These are phyloP conservation scores for Sorex maritimensis DNA, from an alignment of 2,797 vertebrate genomes.

Conservation along the genomic window DNA sequence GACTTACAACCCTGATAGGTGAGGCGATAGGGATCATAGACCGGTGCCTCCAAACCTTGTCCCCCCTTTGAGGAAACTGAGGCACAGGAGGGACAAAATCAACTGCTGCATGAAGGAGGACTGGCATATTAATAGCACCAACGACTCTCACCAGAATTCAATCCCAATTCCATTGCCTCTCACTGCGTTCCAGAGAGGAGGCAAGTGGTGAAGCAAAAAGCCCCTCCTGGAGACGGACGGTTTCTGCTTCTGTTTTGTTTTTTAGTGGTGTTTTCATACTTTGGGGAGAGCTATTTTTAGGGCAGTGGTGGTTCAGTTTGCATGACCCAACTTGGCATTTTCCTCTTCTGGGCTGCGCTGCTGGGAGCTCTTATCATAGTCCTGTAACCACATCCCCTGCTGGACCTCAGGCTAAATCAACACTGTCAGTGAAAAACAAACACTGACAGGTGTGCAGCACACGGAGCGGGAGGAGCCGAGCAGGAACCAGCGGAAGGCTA, in stretches of 20 bases:
- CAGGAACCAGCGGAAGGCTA: background rate
- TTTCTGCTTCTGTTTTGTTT: conserved; percentile 26
- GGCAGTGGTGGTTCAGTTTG: conserved; percentile 21
- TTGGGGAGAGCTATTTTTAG: conserved; percentile 56
- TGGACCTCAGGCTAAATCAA: conserved; percentile 70
- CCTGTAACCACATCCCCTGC: conserved; percentile 77
- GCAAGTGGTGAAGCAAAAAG: background rate
- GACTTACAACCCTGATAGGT: background rate
- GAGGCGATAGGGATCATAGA: background rate
- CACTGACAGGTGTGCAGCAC: conserved; percentile 71
- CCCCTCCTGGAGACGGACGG: background rate
- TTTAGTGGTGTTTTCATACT: conserved; percentile 47
- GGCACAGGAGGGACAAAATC: background rate
- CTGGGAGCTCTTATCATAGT: conserved; percentile 52
- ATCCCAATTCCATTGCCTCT: background rate
- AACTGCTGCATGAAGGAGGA: background rate
- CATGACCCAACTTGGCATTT: conserved; percentile 66
- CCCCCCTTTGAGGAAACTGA: background rate
- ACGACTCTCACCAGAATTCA: background rate
- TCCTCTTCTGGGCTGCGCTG: background rate
- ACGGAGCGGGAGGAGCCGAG: background rate
- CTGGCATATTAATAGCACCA: background rate
- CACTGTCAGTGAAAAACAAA: conserved; percentile 76
- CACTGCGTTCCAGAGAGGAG: background rate
- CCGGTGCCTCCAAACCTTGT: background rate